phyloP scores from a whole-genome alignment of 2,113 vertebrate genomes.

The Indicator indicator region DNA sequence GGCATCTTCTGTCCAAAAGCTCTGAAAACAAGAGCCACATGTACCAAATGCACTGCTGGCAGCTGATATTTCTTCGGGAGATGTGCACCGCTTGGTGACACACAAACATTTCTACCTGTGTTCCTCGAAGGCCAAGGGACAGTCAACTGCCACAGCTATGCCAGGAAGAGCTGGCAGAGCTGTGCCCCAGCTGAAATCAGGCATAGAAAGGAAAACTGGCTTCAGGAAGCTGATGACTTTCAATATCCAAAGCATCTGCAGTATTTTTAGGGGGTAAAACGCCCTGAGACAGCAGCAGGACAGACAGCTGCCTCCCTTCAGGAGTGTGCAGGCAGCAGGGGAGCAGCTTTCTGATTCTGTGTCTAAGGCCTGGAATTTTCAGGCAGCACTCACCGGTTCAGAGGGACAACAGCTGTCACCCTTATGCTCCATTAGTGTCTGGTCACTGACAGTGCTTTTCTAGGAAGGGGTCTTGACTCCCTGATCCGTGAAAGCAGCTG shows the following conservation, averaged over 20 bases:
- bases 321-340: not conserved
- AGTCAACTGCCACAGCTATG: accelerated
- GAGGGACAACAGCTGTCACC: conserved; percentile 7
- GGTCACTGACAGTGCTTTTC: not conserved
- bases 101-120: not conserved
- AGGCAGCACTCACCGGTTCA: not conserved
- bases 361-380: not conserved
- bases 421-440: not conserved
- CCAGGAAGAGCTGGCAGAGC: not conserved
- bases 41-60: accelerated
- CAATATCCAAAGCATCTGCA: accelerated
- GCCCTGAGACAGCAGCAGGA: accelerated
- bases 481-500: conserved; percentile 41
- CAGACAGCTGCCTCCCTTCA: not conserved
- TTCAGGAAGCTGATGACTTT: accelerated
- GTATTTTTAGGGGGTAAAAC: not conserved
- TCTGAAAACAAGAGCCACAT: not conserved
- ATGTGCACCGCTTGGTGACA: accelerated
- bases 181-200: not conserved
- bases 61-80: accelerated
- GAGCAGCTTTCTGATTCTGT: not conserved
- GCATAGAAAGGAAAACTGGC: not conserved
- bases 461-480: not conserved
- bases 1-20: not conserved
- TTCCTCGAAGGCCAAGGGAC: not conserved